Evolutionary conservation across 1,140 invertebrate genomes (phyloP).

Genomic region (Portunus trituberculatus): DNA sequence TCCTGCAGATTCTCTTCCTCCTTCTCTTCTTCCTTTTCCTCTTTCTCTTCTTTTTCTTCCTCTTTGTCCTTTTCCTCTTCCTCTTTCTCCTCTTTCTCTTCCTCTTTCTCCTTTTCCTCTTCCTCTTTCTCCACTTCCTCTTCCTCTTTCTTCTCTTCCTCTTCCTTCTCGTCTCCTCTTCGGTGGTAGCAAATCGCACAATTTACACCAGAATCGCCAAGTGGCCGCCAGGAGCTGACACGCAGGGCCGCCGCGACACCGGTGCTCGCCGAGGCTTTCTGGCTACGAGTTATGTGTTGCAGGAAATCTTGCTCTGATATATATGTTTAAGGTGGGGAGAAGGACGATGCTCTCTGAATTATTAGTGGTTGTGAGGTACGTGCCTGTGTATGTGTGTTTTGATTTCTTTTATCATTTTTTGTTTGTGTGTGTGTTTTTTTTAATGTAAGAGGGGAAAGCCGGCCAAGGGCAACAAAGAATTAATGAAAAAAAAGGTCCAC

Average conservation of each 20-base stretch:
- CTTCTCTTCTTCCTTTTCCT: not conserved
- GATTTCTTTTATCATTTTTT: no score
- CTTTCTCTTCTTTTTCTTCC: not conserved
- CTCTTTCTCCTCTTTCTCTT: not conserved
- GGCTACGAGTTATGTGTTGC: not conserved
- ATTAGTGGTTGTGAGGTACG: no score
- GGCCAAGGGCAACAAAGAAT: no score
- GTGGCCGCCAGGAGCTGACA: not conserved
- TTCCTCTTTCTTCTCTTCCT: not conserved
- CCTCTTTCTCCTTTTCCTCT: not conserved
- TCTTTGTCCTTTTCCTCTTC: not conserved
- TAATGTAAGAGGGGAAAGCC: no score
- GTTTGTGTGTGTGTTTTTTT: no score
- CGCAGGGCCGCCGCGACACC: not conserved
- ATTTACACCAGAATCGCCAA: conserved; percentile 12
- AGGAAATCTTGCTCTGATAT: not conserved
- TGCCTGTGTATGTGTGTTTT: no score
- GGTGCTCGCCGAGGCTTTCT: not conserved
- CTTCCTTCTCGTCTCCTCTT: not conserved
- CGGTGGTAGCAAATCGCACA: not conserved
- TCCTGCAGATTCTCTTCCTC: not conserved
- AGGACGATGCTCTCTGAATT: no score
- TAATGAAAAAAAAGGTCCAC: no score
- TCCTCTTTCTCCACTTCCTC: not conserved
- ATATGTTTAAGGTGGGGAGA: not conserved